Conservation (phyloP, 2,888 invertebrate species). For the Pristionchus exspectatus region DNA sequence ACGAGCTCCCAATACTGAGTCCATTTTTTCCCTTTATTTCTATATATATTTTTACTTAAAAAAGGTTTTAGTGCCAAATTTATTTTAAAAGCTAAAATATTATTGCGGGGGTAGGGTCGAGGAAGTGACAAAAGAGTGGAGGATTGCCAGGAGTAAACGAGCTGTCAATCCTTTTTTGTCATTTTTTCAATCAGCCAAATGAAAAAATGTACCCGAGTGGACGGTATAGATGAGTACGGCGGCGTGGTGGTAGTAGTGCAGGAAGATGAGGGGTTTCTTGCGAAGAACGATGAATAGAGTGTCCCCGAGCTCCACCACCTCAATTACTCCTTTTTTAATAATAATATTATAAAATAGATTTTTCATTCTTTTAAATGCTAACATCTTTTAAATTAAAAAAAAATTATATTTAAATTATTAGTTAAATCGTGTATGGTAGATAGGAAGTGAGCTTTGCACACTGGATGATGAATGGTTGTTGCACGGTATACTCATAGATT, state of each 20-base stretch:
- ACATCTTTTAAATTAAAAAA: no score
- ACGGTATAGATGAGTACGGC: conserved; percentile 78
- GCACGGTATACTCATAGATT: background rate
- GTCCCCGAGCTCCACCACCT: conserved; percentile 77
- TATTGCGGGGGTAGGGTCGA: no score
- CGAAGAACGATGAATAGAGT: conserved; percentile 77
- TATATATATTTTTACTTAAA: no score
- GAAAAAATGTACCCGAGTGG: conserved; percentile 71
- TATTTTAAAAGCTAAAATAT: no score
- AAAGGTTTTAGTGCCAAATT: no score
- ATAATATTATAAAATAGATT: background rate
- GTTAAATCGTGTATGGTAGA: background rate
- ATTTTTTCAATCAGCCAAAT: background rate
- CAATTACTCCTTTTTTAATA: no score
- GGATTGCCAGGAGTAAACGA: no score
- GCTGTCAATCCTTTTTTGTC: background rate
- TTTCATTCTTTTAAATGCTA: no score
- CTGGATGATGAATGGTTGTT: background rate
- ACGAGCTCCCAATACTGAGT: no score
- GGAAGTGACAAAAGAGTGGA: no score
- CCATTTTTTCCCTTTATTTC: no score
- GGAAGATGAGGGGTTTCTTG: conserved; percentile 76
- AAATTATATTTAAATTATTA: no score
- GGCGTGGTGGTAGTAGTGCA: conserved; percentile 79
- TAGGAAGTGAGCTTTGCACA: background rate